phyloP scores from a whole-genome alignment of 2,113 vertebrate genomes.

The Gobio gobio region DNA sequence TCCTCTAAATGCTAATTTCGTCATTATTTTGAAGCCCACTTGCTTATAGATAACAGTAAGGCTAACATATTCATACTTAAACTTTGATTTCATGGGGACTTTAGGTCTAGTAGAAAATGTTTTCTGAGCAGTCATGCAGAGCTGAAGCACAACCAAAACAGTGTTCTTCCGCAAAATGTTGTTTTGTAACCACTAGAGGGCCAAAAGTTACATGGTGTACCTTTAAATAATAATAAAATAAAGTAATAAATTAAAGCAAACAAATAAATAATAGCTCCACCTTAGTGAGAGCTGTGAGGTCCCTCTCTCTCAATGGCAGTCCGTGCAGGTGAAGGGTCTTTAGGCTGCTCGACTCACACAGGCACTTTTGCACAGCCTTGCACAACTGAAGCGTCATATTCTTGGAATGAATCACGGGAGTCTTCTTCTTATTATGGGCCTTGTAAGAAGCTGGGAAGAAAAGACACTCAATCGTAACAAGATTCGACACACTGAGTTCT shows the following conservation, averaged over 20 bases:
- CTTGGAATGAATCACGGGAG: constrained; percentile 85
- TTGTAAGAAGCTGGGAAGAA: constrained; percentile 33
- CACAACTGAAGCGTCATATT: constrained; percentile 88
- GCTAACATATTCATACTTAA: too few relatives aligned
- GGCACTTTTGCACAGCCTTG: constrained; percentile 85
- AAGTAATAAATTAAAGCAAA: not conserved
- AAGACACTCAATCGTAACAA: not conserved
- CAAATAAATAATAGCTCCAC: constrained; percentile 62
- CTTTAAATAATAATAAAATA: not conserved
- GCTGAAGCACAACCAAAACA: too few relatives aligned
- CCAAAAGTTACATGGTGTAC: too few relatives aligned
- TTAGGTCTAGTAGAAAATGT: too few relatives aligned
- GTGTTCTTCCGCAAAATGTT: too few relatives aligned
- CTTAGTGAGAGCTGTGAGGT: constrained; percentile 86
- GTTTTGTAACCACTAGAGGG: too few relatives aligned
- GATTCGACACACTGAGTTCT: not conserved
- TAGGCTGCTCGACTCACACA: constrained; percentile 80
- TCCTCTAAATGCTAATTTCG: too few relatives aligned
- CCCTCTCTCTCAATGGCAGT: constrained; percentile 86
- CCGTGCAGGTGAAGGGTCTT: constrained; percentile 88
- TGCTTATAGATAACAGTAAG: too few relatives aligned
- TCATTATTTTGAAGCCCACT: too few relatives aligned
- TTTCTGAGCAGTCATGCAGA: too few relatives aligned
- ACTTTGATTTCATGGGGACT: too few relatives aligned
- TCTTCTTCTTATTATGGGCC: constrained; percentile 75